phyloP scores from a whole-genome alignment of 2,888 invertebrate genomes.

The Diarsia brunnea region DNA sequence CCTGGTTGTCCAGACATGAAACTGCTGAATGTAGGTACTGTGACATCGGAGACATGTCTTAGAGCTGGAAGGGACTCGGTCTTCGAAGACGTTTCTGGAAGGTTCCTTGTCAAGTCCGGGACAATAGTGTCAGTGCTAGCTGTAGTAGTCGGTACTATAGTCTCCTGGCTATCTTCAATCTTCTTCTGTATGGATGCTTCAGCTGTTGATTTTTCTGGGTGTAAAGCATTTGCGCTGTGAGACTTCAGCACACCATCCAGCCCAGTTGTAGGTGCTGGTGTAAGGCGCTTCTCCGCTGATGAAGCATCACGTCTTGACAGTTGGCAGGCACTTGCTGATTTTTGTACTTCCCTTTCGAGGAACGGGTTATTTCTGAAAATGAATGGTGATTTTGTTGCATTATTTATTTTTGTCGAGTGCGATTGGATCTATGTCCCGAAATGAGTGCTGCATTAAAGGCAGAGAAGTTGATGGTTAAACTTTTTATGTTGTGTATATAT shows the following conservation, averaged over 20 bases:
- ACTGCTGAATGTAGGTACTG: slow-evolving; percentile 80
- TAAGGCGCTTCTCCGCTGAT: slow-evolving; percentile 78
- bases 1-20: slow-evolving; percentile 78
- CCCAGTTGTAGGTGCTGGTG: slow-evolving; percentile 72
- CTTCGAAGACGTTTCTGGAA: slow-evolving; percentile 67
- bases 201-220: slow-evolving; percentile 75
- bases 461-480: not conserved
- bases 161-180: slow-evolving; percentile 81
- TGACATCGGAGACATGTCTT: slow-evolving; percentile 81
- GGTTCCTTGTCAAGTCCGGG: slow-evolving; percentile 74
- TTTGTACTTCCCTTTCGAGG: slow-evolving; percentile 91
- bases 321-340: slow-evolving; percentile 92
- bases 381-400: not conserved
- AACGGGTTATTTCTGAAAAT: slow-evolving; percentile 88
- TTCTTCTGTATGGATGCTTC: slow-evolving; percentile 67
- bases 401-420: not conserved
- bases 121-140: slow-evolving; percentile 85
- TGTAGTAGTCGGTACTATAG: slow-evolving; percentile 72
- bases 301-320: slow-evolving; percentile 84
- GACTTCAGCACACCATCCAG: slow-evolving; percentile 86
- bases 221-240: slow-evolving; percentile 86
- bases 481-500: not conserved
- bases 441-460: too few relatives aligned
- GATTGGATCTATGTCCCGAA: too few relatives aligned
- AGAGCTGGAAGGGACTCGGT: slow-evolving; percentile 72